These are phyloP conservation scores for Formica selysi DNA, from an alignment of 1,140 invertebrate species.

Conservation along the genomic window DNA sequence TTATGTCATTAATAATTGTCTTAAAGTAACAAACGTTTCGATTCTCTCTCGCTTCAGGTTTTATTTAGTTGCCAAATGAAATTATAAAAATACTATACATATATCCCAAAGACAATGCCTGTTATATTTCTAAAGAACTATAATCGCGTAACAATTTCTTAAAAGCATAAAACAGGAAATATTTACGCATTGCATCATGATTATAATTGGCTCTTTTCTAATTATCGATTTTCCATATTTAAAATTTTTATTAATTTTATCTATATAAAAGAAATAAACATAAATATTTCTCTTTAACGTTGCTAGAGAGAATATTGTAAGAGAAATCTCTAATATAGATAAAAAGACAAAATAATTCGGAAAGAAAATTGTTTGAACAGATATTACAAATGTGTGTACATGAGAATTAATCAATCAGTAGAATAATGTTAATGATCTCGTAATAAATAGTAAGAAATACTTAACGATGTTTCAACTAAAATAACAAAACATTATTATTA, in stretches of 20 bases:
- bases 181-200: background rate
- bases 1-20: background rate
- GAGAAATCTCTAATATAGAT: background rate
- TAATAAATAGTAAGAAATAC: background rate
- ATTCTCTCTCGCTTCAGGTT: background rate
- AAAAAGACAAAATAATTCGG: background rate
- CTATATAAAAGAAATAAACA: background rate
- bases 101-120: background rate
- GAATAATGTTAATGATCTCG: background rate
- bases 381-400: too few relatives aligned
- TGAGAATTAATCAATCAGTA: background rate
- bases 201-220: background rate
- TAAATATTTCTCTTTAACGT: background rate
- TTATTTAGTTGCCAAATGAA: background rate
- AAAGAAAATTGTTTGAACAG: background rate
- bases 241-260: background rate
- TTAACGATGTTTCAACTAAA: background rate
- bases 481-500: background rate
- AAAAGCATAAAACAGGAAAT: background rate
- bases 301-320: background rate
- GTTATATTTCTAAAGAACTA: background rate
- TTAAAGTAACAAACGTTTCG: background rate
- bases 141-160: background rate
- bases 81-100: background rate
- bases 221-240: background rate